Percentiles rank a stretch among this genome's conserved stretches.
phyloP scores from a whole-genome alignment of 2,113 vertebrate genomes.

The Melanocharis versteri region DNA sequence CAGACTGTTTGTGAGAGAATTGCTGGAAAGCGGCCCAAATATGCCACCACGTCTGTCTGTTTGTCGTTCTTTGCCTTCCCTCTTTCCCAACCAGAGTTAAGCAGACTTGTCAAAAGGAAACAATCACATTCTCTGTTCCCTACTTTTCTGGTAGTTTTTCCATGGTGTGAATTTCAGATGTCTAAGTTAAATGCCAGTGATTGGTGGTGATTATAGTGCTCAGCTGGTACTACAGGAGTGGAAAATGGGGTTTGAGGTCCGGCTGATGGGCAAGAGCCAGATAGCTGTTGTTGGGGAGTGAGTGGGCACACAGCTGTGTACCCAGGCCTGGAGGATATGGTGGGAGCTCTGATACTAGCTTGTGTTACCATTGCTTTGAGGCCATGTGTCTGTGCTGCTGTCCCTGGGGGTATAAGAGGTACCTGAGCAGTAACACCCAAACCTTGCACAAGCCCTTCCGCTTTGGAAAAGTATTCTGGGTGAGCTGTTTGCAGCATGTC shows the following conservation, averaged over 20 bases:
- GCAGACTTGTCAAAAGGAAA: not conserved
- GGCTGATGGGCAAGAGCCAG: not conserved
- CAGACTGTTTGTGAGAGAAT: slow-evolving; percentile 54
- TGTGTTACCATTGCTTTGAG: not conserved
- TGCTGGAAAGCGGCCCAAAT: not conserved
- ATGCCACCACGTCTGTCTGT: not conserved
- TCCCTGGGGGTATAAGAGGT: not conserved
- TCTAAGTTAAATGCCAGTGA: not conserved
- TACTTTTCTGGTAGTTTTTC: not conserved
- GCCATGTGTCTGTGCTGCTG: not conserved
- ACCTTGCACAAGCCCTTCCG: not conserved
- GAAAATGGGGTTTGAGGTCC: not conserved
- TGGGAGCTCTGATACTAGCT: not conserved
- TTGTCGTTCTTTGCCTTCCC: not conserved
- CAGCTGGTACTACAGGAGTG: not conserved
- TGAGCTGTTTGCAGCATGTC: not conserved
- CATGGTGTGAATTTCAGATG: not conserved
- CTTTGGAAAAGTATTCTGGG: not conserved
- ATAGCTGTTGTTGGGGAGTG: not conserved
- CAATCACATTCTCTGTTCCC: not conserved
- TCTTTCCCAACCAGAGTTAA: not conserved
- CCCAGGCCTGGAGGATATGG: not conserved
- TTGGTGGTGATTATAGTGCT: not conserved
- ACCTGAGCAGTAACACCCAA: not conserved
- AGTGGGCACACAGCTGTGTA: not conserved